A percentile compares a stretch with the other conserved stretches of the same genome.
Evolutionary conservation across 2,797 vertebrate species (phyloP).

Genomic region (Hoplostethus mediterraneus): DNA sequence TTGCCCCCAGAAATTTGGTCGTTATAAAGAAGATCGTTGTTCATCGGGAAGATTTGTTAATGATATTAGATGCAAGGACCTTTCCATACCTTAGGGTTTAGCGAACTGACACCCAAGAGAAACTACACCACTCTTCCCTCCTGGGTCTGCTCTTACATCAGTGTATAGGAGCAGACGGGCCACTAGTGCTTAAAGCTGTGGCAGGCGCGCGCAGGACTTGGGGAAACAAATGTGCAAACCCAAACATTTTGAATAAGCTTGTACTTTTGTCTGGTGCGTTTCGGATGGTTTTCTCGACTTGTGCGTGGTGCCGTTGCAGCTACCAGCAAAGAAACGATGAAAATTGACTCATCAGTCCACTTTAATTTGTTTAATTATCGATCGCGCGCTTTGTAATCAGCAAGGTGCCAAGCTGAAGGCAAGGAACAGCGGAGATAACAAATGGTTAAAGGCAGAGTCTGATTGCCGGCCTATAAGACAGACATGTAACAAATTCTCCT

Average conservation of each 20-base stretch:
- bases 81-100: no score
- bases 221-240: conserved; percentile 21
- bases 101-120: not conserved
- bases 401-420: conserved; percentile 63
- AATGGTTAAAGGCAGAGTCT: conserved; percentile 71
- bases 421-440: conserved; percentile 55
- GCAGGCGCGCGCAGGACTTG: not conserved
- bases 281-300: conserved; percentile 19
- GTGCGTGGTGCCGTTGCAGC: conserved; percentile 12
- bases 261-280: conserved; percentile 24
- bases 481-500: conserved; percentile 48
- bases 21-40: no score
- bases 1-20: no score
- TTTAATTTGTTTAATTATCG: conserved; percentile 84
- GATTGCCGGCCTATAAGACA: conserved; percentile 62
- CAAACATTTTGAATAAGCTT: conserved; percentile 4
- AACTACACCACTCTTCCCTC: conserved; percentile 21
- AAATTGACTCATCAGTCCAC: conserved; percentile 67
- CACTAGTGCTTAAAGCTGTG: conserved; percentile 32
- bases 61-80: no score
- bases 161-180: not conserved
- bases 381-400: conserved; percentile 76
- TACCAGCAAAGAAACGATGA: conserved; percentile 40
- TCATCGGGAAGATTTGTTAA: no score
- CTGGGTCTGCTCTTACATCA: not conserved